These are phyloP conservation scores for Onthophagus sagittarius DNA, from an alignment of 2,888 invertebrate species.

Conservation along the genomic window DNA sequence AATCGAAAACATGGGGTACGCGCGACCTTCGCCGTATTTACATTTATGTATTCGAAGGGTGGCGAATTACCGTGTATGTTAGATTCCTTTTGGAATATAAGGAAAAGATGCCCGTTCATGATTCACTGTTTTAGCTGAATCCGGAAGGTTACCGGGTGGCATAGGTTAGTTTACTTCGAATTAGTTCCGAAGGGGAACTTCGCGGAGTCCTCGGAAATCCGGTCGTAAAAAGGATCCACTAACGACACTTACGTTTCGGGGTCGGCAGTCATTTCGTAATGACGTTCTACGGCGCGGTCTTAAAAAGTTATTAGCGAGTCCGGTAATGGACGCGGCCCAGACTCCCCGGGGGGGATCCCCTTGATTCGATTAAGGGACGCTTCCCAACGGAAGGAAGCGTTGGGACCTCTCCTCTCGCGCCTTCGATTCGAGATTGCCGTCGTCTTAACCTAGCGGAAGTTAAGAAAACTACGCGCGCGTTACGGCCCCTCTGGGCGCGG, in stretches of 20 bases:
- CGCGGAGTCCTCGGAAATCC: slow-evolving; percentile 29
- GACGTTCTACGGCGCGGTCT: slow-evolving; percentile 39
- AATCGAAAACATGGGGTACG: slow-evolving; percentile 12
- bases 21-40: not conserved
- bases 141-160: not conserved
- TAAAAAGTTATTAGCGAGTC: slow-evolving; percentile 43
- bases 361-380: not conserved
- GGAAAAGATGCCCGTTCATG: not conserved
- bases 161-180: not conserved
- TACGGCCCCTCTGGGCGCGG: not conserved
- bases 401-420: not conserved
- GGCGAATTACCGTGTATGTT: not conserved
- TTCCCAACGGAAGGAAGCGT: not conserved
- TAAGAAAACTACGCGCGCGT: not conserved
- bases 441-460: not conserved
- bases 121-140: not conserved
- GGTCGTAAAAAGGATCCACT: slow-evolving; percentile 37
- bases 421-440: slow-evolving; percentile 12
- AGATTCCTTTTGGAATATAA: too few species aligned
- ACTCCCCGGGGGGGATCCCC: slow-evolving; percentile 19
- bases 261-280: slow-evolving; percentile 41
- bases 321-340: slow-evolving; percentile 30
- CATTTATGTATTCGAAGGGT: slow-evolving; percentile 3
- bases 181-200: not conserved
- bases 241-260: slow-evolving; percentile 35